Conservation (phyloP, 2,797 vertebrate species). For the Jordanella pulchra region DNA sequence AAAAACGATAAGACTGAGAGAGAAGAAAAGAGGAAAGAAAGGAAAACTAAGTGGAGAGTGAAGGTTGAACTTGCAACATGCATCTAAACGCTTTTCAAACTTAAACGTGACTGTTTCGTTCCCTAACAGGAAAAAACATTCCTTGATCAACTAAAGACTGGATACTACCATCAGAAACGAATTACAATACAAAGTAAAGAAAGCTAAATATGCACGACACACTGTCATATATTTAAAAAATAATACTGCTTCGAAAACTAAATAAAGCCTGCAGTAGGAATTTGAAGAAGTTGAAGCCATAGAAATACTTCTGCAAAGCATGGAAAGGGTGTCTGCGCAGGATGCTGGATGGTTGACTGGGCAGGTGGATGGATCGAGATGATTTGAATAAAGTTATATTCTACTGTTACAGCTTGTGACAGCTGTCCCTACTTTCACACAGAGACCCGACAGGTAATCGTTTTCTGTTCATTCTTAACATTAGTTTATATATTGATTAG, state of each 20-base stretch:
- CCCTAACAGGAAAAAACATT: slow-evolving; percentile 45
- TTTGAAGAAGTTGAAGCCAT: not conserved
- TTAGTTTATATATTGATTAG: no score
- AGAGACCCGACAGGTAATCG: no score
- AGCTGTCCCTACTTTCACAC: no score
- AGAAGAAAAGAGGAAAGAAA: slow-evolving; percentile 24
- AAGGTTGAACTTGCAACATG: slow-evolving; percentile 27
- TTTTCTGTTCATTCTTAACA: no score
- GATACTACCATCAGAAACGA: slow-evolving; percentile 43
- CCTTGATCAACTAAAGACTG: slow-evolving; percentile 7
- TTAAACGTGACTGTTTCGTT: slow-evolving; percentile 18
- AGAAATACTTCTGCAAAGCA: not conserved
- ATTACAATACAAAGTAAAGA: not conserved
- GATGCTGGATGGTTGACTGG: slow-evolving; percentile 31
- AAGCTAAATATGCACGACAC: not conserved
- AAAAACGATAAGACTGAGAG: slow-evolving; percentile 42
- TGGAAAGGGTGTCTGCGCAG: slow-evolving; percentile 11
- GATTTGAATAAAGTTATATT: slow-evolving; percentile 31
- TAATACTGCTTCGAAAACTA: not conserved
- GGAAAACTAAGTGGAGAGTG: slow-evolving; percentile 30
- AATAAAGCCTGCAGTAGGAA: slow-evolving; percentile 14
- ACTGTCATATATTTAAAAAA: not conserved
- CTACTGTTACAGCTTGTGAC: slow-evolving; percentile 25
- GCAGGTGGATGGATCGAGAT: slow-evolving; percentile 30
- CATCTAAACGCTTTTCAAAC: slow-evolving; percentile 29